These are phyloP conservation scores for Arctopsyche grandis DNA, from an alignment of 1,140 invertebrate genomes.

Conservation along the genomic window DNA sequence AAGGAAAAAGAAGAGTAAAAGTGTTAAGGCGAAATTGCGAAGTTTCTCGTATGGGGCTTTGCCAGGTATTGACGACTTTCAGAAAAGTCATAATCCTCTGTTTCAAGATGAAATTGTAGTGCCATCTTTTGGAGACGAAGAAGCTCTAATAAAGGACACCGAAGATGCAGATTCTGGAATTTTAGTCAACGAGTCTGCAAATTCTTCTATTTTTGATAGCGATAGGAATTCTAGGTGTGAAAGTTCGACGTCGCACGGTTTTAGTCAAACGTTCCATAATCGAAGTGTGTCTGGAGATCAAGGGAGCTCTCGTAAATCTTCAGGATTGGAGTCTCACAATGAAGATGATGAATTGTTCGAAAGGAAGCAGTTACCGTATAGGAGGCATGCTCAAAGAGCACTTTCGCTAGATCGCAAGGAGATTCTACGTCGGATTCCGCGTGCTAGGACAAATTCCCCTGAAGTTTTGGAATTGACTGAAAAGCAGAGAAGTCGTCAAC, in stretches of 20 bases:
- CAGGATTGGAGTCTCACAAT: slow-evolving; percentile 18
- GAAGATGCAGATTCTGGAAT: slow-evolving; percentile 82
- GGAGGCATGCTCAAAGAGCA: slow-evolving; percentile 63
- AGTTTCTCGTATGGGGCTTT: slow-evolving; percentile 81
- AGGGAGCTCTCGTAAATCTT: slow-evolving; percentile 56
- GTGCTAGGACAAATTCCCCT: slow-evolving; percentile 58
- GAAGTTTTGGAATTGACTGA: slow-evolving; percentile 63
- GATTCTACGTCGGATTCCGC: slow-evolving; percentile 65
- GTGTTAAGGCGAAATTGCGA: slow-evolving; percentile 71
- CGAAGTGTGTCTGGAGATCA: slow-evolving; percentile 65
- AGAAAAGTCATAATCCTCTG: slow-evolving; percentile 71
- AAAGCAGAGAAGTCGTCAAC: slow-evolving; percentile 63
- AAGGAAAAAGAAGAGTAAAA: slow-evolving; percentile 61
- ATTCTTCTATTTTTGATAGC: slow-evolving; percentile 74
- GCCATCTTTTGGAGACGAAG: slow-evolving; percentile 69
- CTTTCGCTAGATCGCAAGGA: slow-evolving; percentile 66
- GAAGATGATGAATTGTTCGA: slow-evolving; percentile 55
- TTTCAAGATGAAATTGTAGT: slow-evolving; percentile 67
- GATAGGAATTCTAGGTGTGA: slow-evolving; percentile 68
- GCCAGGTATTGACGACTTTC: slow-evolving; percentile 77
- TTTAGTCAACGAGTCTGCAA: slow-evolving; percentile 76
- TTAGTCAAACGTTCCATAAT: slow-evolving; percentile 60
- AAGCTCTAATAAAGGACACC: slow-evolving; percentile 66
- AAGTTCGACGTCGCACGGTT: slow-evolving; percentile 66
- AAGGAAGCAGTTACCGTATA: slow-evolving; percentile 57